Evolutionary conservation across 2,113 vertebrate species (phyloP), one percentile per base, ranked within the genome.

Genomic region (Antechinus flavipes): DNA sequence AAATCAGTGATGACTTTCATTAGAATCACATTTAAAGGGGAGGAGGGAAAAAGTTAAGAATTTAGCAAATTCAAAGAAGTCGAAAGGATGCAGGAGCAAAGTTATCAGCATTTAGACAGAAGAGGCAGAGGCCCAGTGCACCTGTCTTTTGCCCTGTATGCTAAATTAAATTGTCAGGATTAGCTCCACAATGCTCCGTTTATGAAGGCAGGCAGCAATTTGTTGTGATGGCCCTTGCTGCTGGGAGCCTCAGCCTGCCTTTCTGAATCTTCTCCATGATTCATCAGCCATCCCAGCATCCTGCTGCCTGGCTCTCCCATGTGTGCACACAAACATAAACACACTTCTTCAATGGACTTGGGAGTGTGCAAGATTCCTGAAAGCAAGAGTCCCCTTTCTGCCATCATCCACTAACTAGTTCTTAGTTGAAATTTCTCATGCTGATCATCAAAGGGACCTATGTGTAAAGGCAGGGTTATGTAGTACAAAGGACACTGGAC

Each of bases 111-210:
- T 76, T 92, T 12, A 49, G 35, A n/a, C 92, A 91, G 96, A 95
- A 94, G 90, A 1, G 0, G 95, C 95, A 92, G 61, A 68, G 50
- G 97, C 93, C 96, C 94, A 91, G 97, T 94, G 96, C 95, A 95
- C 30, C 97, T 55, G 96, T 61, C 97, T 97, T 97, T 93, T 11
- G 30, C 96, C 96, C 97, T 90, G 27, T 0, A 84, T 98, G 97
- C 99, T 99, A 99, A 99, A 99, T 99, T 98, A 98, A 99, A 98
- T 98, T 99, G 99, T 99, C 99, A 99, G 99, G 96, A 97, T 98
- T 98, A 98, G 99, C 98, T 99, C 98, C 97, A 68, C 96, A 97
- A 99, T 98, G 98, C 98, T 98, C 98, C 97, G 98, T 97, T 98
- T 99, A 98, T 97, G 97, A 98, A 97, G 98, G 98, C 98, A 98